phyloP scores from a whole-genome alignment of 2,888 invertebrate species.

The Liodrosophila aerea region DNA sequence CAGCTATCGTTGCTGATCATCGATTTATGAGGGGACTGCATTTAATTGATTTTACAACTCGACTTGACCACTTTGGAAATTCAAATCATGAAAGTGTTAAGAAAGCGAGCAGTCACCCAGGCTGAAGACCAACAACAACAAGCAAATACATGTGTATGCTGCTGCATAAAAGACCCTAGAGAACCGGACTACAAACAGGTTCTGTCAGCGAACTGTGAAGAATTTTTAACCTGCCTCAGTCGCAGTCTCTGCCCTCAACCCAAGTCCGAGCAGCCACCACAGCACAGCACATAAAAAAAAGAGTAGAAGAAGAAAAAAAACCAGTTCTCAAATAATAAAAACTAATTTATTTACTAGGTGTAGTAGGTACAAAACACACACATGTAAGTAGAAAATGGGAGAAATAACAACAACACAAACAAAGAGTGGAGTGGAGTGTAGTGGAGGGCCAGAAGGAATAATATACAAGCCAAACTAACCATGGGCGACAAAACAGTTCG shows the following conservation, averaged over 20 bases:
- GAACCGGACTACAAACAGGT: slow-evolving; percentile 66
- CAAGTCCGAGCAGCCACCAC: slow-evolving; percentile 18
- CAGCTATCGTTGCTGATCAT: slow-evolving; percentile 26
- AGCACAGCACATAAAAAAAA: too few relatives aligned
- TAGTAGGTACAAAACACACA: slow-evolving; percentile 67
- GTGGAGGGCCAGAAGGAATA: slow-evolving; percentile 6
- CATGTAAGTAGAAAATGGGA: slow-evolving; percentile 19
- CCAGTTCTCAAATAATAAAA: slow-evolving; percentile 73
- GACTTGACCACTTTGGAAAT: slow-evolving; percentile 39
- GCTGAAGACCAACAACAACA: slow-evolving; percentile 17
- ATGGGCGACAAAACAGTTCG: slow-evolving; percentile 43
- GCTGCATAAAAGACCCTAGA: slow-evolving; percentile 41
- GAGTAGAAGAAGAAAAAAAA: slow-evolving; percentile 40
- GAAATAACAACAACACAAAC: slow-evolving; percentile 19
- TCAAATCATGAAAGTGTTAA: slow-evolving; percentile 74
- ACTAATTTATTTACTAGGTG: slow-evolving; percentile 77
- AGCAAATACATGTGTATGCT: neutral
- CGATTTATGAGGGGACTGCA: slow-evolving; percentile 41
- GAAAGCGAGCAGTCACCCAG: slow-evolving; percentile 44
- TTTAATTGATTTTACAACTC: slow-evolving; percentile 69
- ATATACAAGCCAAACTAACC: slow-evolving; percentile 29
- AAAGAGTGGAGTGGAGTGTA: neutral
- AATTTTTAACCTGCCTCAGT: slow-evolving; percentile 54
- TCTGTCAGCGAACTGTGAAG: slow-evolving; percentile 73
- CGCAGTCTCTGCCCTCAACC: neutral